A percentile compares a stretch with the other conserved stretches of the same genome.
These are phyloP conservation scores for Enteromius treurensis DNA, from an alignment of 2,797 vertebrate genomes.

Conservation along the genomic window DNA sequence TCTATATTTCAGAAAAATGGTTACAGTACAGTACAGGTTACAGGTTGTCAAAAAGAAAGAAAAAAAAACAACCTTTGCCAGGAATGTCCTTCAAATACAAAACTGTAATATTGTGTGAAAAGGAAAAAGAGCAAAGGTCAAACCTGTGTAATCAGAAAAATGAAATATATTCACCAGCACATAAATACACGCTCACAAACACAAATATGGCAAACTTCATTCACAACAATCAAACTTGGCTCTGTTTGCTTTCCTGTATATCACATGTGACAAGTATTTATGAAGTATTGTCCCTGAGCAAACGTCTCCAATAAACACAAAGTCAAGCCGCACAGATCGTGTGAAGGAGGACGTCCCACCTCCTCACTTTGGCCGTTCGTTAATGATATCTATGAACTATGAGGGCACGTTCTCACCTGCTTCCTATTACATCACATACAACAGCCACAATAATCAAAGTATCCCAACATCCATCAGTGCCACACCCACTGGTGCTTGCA, in stretches of 20 bases:
- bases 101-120: neutral
- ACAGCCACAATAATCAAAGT: slow-evolving; percentile 72
- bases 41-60: no score
- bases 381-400: slow-evolving; percentile 88
- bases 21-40: no score
- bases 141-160: neutral
- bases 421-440: slow-evolving; percentile 75
- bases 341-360: slow-evolving; percentile 67
- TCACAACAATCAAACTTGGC: slow-evolving; percentile 24
- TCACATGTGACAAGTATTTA: slow-evolving; percentile 29
- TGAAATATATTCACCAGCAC: slow-evolving; percentile 51
- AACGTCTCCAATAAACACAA: slow-evolving; percentile 69
- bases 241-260: slow-evolving; percentile 4
- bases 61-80: neutral
- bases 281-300: slow-evolving; percentile 47
- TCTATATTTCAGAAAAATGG: no score
- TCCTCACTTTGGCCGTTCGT: slow-evolving; percentile 73
- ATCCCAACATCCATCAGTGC: slow-evolving; percentile 66
- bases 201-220: neutral
- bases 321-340: slow-evolving; percentile 59
- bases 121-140: neutral
- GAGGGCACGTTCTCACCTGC: slow-evolving; percentile 75
- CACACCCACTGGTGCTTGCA: slow-evolving; percentile 55
- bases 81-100: neutral
- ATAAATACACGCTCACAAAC: neutral